Evolutionary conservation across 2,888 invertebrate genomes (phyloP).

Genomic region (Dorcus parallelipipedus): DNA sequence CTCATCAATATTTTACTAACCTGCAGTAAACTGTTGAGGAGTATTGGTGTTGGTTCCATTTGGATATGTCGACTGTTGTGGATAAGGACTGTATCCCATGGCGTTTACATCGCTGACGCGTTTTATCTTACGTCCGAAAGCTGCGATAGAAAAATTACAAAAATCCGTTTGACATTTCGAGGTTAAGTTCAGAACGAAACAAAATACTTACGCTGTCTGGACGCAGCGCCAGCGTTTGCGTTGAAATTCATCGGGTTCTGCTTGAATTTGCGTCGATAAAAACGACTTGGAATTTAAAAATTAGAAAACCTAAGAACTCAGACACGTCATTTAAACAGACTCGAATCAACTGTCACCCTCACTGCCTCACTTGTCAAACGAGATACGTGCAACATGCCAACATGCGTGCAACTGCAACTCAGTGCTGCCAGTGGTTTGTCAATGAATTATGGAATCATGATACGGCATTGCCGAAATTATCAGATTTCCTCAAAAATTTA

Average conservation of each 20-base stretch:
- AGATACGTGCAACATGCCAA: no score
- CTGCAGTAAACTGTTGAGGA: conserved; percentile 19
- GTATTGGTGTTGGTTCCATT: conserved; percentile 20
- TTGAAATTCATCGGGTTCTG: conserved; percentile 44
- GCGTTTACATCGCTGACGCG: conserved; percentile 67
- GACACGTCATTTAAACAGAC: conserved; percentile 16
- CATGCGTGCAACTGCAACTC: no score
- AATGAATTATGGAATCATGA: no score
- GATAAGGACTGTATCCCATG: conserved; percentile 55
- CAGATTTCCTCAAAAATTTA: no score
- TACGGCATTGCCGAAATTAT: no score
- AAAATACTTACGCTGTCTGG: conserved; percentile 40
- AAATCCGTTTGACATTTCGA: conserved; percentile 5
- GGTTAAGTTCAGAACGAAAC: conserved; percentile 10
- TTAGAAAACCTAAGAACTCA: background rate
- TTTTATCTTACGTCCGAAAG: conserved; percentile 57
- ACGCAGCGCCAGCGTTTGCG: conserved; percentile 42
- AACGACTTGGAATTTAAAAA: background rate
- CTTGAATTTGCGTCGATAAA: conserved; percentile 1
- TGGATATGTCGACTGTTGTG: conserved; percentile 26
- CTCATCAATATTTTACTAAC: background rate
- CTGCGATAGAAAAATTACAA: conserved; percentile 30
- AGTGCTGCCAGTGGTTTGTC: no score
- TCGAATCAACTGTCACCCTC: background rate
- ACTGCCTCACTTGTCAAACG: no score